Conservation (phyloP, 2,888 invertebrate genomes). For the Drosophila gaucha region DNA sequence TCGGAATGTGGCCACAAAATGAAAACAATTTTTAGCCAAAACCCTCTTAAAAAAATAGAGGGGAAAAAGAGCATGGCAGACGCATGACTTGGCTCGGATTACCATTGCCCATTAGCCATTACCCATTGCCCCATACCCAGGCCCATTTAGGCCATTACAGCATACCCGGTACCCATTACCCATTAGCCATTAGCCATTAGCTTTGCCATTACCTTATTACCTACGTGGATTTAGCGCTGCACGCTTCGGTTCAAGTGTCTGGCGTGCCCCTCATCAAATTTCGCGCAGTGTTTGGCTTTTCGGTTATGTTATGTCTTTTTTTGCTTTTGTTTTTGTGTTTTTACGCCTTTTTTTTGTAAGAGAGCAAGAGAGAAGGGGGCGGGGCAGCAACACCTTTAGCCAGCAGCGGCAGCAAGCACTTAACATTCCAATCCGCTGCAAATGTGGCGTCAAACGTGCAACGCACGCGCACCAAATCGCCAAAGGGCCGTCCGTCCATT, state of each 20-base stretch:
- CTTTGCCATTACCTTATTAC: constrained; percentile 59
- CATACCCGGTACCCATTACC: constrained; percentile 28
- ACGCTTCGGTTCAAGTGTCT: constrained; percentile 57
- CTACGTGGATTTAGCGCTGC: constrained; percentile 54
- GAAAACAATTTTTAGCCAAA: constrained; percentile 30
- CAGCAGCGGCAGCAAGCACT: constrained; percentile 43
- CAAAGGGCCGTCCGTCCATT: constrained; percentile 25
- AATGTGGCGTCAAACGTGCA: constrained; percentile 59
- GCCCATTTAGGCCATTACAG: constrained; percentile 18
- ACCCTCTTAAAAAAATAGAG: constrained; percentile 34
- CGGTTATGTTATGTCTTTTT: constrained; percentile 30
- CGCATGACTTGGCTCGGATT: constrained; percentile 40
- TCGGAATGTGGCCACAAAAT: constrained; percentile 39
- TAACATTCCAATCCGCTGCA: constrained; percentile 56
- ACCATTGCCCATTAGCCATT: constrained; percentile 29
- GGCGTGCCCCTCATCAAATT: constrained; percentile 53
- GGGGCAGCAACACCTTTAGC: constrained; percentile 38
- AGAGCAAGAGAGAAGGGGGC: too few relatives aligned
- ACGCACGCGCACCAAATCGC: constrained; percentile 71
- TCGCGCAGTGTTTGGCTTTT: constrained; percentile 39
- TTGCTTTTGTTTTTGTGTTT: too few relatives aligned
- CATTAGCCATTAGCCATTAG: constrained; percentile 41
- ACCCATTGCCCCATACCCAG: constrained; percentile 15
- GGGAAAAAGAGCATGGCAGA: constrained; percentile 18
- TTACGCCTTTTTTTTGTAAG: constrained; percentile 11